Evolutionary conservation across 2,797 vertebrate genomes (phyloP).

Genomic region (Acanthornis magna): DNA sequence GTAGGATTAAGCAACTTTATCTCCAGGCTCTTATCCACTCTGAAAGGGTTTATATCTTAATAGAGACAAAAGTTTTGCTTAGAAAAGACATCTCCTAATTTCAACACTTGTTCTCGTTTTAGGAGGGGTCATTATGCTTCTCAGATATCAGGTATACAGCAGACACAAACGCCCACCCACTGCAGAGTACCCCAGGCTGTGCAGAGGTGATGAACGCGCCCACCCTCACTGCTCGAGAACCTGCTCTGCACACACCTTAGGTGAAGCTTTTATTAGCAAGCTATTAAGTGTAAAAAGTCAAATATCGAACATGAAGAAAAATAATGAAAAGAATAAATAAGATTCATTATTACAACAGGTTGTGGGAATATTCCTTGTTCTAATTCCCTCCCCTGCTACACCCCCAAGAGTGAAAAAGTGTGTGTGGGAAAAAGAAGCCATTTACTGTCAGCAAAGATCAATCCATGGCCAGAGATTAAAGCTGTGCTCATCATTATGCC

Average conservation of each 20-base stretch:
- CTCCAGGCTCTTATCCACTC: background rate
- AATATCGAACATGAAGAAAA: background rate
- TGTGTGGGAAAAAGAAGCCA: background rate
- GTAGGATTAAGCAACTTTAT: background rate
- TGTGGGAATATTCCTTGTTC: background rate
- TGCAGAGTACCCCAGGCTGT: background rate
- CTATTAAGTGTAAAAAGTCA: background rate
- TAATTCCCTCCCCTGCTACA: background rate
- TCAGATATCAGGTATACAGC: background rate
- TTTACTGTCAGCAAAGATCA: background rate
- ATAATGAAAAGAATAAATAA: background rate
- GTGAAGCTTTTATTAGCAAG: background rate
- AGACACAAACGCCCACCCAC: background rate
- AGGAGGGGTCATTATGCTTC: background rate
- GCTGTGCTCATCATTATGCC: background rate
- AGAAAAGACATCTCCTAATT: background rate
- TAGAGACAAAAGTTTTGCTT: background rate
- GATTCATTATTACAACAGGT: background rate
- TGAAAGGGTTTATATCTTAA: background rate
- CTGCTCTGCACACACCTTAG: background rate
- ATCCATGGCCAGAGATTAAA: background rate
- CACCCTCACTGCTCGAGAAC: background rate
- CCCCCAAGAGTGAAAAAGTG: background rate
- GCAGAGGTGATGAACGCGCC: background rate
- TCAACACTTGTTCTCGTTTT: background rate